These are phyloP conservation scores for Gisinianus flammeolus DNA, from an alignment of 2,888 invertebrate species.

Conservation along the genomic window DNA sequence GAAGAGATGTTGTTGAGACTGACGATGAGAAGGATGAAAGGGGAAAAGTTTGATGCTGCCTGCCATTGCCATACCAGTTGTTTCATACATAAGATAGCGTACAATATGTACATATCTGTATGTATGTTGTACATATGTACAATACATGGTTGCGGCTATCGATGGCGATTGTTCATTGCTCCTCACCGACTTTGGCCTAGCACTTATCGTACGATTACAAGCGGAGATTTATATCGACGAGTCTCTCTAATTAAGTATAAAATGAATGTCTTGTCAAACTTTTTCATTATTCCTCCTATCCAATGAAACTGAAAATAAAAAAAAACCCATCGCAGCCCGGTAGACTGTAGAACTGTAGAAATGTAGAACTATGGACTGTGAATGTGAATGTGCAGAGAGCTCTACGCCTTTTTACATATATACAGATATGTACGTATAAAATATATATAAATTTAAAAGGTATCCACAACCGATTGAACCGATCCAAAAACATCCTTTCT, in stretches of 20 bases:
- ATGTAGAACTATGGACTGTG: too few relatives aligned
- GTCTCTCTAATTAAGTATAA: slow-evolving; percentile 39
- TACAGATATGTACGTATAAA: too few relatives aligned
- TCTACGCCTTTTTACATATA: too few relatives aligned
- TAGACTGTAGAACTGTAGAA: too few relatives aligned
- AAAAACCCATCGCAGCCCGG: too few relatives aligned
- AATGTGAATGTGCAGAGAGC: too few relatives aligned
- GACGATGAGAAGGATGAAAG: background rate
- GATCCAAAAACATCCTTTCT: too few relatives aligned
- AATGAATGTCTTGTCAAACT: slow-evolving; percentile 38
- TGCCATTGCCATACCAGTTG: too few relatives aligned
- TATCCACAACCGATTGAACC: too few relatives aligned
- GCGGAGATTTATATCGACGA: slow-evolving; percentile 35
- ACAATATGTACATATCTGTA: background rate
- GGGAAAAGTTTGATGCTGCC: too few relatives aligned
- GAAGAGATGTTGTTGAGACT: background rate
- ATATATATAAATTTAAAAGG: too few relatives aligned
- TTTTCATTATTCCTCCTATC: slow-evolving; percentile 29
- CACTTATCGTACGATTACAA: slow-evolving; percentile 29
- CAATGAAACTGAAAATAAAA: background rate
- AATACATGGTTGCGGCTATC: background rate
- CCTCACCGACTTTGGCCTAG: slow-evolving; percentile 21
- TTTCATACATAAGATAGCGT: background rate
- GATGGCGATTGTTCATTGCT: background rate
- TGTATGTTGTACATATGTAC: background rate